Conservation (phyloP, 1,140 invertebrate genomes). For the Cotesia chilonis region DNA sequence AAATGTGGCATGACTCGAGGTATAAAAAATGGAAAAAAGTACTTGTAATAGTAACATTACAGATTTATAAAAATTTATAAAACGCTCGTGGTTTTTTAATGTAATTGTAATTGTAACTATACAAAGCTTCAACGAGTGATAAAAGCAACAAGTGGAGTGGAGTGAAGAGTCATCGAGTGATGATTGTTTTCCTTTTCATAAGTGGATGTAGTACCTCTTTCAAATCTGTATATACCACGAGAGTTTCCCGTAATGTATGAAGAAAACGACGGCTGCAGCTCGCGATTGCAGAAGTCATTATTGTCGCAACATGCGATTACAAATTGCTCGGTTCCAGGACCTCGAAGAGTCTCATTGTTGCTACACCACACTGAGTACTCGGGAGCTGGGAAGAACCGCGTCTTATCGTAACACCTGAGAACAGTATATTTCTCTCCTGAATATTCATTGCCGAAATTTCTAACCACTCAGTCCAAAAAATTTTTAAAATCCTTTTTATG, state of each 20-base stretch:
- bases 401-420: slow-evolving; percentile 68
- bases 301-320: slow-evolving; percentile 68
- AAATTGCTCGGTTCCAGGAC: slow-evolving; percentile 54
- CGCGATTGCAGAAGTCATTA: slow-evolving; percentile 70
- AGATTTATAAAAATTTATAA: not conserved
- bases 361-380: slow-evolving; percentile 65
- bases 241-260: slow-evolving; percentile 51
- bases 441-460: no score
- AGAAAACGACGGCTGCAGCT: slow-evolving; percentile 62
- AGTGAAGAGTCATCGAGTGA: slow-evolving; percentile 4
- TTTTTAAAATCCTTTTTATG: no score
- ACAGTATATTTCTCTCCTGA: slow-evolving; percentile 44
- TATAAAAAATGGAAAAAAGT: not conserved
- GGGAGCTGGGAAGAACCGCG: slow-evolving; percentile 63
- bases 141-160: slow-evolving; percentile 23
- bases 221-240: slow-evolving; percentile 42
- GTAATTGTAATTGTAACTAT: not conserved
- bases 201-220: slow-evolving; percentile 44
- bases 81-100: not conserved
- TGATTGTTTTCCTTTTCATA: slow-evolving; percentile 46
- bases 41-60: not conserved
- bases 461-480: no score
- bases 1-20: no score
- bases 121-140: slow-evolving; percentile 31
- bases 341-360: slow-evolving; percentile 52